Conservation (phyloP, 2,888 invertebrate species). For the Suillia variegata region DNA sequence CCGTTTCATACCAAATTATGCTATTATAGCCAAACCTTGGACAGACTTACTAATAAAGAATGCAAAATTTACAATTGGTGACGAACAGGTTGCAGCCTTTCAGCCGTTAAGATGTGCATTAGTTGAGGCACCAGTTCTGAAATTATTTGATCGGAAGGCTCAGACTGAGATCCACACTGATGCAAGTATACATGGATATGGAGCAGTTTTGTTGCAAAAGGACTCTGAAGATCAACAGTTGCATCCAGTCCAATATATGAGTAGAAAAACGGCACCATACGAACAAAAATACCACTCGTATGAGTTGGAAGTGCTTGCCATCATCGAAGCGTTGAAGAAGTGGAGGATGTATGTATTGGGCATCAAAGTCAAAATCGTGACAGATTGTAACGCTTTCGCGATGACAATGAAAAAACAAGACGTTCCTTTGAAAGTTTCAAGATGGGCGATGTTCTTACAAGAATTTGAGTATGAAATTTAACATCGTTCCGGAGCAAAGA, state of each 20-base stretch:
- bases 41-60: constrained; percentile 27
- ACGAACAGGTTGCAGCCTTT: constrained; percentile 22
- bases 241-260: constrained; percentile 28
- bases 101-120: constrained; percentile 21
- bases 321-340: constrained; percentile 37
- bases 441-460: constrained; percentile 28
- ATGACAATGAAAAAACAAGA: constrained; percentile 24
- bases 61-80: constrained; percentile 18
- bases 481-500: constrained; percentile 24
- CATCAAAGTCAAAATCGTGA: constrained; percentile 24
- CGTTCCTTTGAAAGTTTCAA: constrained; percentile 22
- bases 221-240: constrained; percentile 21
- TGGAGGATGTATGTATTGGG: constrained; percentile 32
- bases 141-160: constrained; percentile 25
- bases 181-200: constrained; percentile 31
- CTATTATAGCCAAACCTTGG: constrained; percentile 5
- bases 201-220: constrained; percentile 31
- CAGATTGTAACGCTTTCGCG: constrained; percentile 33
- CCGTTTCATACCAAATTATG: constrained; percentile 17
- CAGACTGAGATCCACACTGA: constrained; percentile 33
- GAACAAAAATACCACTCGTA: constrained; percentile 34
- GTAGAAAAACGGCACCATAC: constrained; percentile 21
- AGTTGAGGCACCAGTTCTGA: constrained; percentile 27
- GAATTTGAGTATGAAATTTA: constrained; percentile 27
- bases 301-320: constrained; percentile 39